Evolutionary conservation across 2,888 invertebrate species (phyloP).

Genomic region (Chelonus formosanus): DNA sequence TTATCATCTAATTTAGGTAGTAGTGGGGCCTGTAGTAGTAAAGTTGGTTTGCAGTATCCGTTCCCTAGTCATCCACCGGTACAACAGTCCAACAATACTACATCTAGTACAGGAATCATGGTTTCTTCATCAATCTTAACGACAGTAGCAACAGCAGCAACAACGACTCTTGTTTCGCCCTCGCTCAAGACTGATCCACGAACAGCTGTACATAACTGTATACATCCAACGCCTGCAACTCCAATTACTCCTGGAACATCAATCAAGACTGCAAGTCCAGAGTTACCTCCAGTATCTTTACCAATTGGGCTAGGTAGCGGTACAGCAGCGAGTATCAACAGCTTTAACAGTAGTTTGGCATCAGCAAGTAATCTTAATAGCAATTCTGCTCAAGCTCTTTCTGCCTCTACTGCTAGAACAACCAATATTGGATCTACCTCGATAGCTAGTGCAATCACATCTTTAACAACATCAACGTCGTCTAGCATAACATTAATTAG

Average conservation of each 20-base stretch:
- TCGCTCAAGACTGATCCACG: conserved; percentile 53
- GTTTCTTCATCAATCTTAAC: conserved; percentile 35
- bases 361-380: conserved; percentile 42
- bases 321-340: conserved; percentile 44
- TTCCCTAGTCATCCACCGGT: conserved; percentile 81
- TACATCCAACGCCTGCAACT: conserved; percentile 58
- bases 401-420: conserved; percentile 31
- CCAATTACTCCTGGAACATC: conserved; percentile 57
- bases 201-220: conserved; percentile 52
- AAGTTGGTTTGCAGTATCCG: conserved; percentile 76
- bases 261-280: conserved; percentile 53
- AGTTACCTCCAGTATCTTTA: conserved; percentile 58
- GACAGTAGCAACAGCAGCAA: conserved; percentile 35
- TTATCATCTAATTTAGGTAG: conserved; percentile 38
- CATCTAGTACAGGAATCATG: conserved; percentile 35
- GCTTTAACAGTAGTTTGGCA: conserved; percentile 41
- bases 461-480: conserved; percentile 14
- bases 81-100: conserved; percentile 50
- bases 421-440: conserved; percentile 28
- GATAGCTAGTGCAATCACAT: conserved; percentile 18
- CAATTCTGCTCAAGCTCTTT: conserved; percentile 25
- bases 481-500: conserved; percentile 41
- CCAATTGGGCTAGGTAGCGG: conserved; percentile 50
- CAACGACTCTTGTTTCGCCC: conserved; percentile 40
- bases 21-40: conserved; percentile 44